These are phyloP conservation scores for Bombus waltoni DNA, from an alignment of 1,140 invertebrate species.

Conservation along the genomic window DNA sequence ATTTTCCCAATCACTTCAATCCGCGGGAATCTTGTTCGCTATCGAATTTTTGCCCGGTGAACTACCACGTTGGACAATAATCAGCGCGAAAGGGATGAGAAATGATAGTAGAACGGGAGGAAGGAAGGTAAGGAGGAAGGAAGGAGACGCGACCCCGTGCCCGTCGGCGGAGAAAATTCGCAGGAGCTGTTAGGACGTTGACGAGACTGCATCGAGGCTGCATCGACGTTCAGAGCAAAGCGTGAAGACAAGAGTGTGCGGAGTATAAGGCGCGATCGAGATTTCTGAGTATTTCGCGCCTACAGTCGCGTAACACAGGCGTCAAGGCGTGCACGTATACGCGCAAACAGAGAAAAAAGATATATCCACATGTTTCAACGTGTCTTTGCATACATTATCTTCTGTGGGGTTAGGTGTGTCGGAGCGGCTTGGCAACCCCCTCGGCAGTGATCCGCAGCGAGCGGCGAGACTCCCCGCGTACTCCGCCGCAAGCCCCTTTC, in stretches of 20 bases:
- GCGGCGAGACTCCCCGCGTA: constrained; percentile 5
- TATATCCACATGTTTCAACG: constrained; percentile 74
- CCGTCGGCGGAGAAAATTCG: constrained; percentile 54
- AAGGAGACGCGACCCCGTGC: neutral
- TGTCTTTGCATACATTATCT: constrained; percentile 82
- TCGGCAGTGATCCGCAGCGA: constrained; percentile 39
- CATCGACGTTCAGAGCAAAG: constrained; percentile 6
- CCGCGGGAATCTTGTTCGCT: neutral
- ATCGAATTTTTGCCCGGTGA: neutral
- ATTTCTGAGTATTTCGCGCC: constrained; percentile 29
- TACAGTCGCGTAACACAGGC: neutral
- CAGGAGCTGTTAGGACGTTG: constrained; percentile 28
- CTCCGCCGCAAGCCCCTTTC: constrained; percentile 53
- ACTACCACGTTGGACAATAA: neutral
- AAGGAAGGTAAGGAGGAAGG: neutral
- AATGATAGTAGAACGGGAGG: neutral
- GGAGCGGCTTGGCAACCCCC: constrained; percentile 33
- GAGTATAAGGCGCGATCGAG: constrained; percentile 48
- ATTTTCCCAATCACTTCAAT: neutral
- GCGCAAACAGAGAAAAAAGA: neutral
- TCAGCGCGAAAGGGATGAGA: neutral
- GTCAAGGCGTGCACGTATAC: neutral
- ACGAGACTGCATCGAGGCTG: neutral
- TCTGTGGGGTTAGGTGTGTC: constrained; percentile 46
- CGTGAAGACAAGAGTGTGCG: constrained; percentile 31